Conservation (phyloP, 2,797 vertebrate species). For the Astyanax mexicanus region DNA sequence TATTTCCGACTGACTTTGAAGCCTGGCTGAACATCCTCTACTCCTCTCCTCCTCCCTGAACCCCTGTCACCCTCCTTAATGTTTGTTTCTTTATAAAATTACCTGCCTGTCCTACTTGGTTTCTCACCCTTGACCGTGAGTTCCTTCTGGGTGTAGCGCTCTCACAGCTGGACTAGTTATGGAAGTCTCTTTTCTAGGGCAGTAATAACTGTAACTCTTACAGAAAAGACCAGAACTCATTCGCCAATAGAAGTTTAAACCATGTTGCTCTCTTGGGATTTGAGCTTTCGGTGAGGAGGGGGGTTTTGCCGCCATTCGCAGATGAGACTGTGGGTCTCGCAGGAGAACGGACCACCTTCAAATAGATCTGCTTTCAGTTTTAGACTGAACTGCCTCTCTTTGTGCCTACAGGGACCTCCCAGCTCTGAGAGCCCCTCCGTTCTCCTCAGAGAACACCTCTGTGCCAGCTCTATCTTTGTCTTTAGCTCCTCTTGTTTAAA, state of each 20-base stretch:
- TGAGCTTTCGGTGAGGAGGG: constrained; percentile 31
- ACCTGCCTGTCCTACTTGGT: constrained; percentile 61
- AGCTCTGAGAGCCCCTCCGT: constrained; percentile 6
- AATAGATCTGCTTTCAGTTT: constrained; percentile 32
- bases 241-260: constrained; percentile 41
- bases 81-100: constrained; percentile 56
- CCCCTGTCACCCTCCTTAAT: constrained; percentile 36
- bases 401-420: constrained; percentile 24
- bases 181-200: constrained; percentile 56
- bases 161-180: constrained; percentile 49
- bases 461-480: neutral
- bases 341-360: constrained; percentile 47
- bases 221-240: constrained; percentile 35
- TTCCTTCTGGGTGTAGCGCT: constrained; percentile 36
- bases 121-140: constrained; percentile 59
- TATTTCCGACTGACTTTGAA: constrained; percentile 58
- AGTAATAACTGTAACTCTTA: constrained; percentile 47
- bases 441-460: constrained; percentile 1
- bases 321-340: constrained; percentile 39
- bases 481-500: constrained; percentile 23
- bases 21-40: constrained; percentile 51
- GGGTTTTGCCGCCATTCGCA: constrained; percentile 16
- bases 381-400: constrained; percentile 4
- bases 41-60: constrained; percentile 14
- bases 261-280: constrained; percentile 37